Percentiles rank a stretch among this genome's conserved stretches.
phyloP scores from a whole-genome alignment of 2,888 invertebrate genomes.

The Ramazzottius varieornatus region DNA sequence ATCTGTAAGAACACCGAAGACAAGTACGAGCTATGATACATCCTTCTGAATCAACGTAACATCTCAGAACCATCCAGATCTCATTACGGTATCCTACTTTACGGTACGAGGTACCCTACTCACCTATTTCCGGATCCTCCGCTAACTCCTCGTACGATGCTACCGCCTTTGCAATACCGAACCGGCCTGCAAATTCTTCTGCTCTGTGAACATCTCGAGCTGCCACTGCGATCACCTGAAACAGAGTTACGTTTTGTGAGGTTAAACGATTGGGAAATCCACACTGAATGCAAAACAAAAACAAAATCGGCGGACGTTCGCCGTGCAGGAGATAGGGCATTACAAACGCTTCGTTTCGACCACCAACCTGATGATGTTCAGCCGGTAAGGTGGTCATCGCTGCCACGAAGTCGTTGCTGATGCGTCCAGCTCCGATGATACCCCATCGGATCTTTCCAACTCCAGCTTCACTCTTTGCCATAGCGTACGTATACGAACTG shows the following conservation, averaged over 20 bases:
- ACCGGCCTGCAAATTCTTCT: constrained; percentile 14
- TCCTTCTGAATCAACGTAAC: too few relatives aligned
- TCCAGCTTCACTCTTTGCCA: too few relatives aligned
- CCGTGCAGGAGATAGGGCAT: too few relatives aligned
- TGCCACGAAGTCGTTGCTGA: constrained; percentile 14
- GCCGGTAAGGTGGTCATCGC: constrained; percentile 11
- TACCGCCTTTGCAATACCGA: constrained; percentile 13
- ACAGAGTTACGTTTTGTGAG: too few relatives aligned
- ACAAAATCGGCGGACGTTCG: too few relatives aligned
- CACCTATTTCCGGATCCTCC: constrained; percentile 15
- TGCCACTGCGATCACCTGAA: constrained; percentile 14
- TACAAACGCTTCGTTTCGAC: too few relatives aligned
- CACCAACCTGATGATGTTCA: constrained; percentile 13
- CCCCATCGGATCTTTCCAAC: constrained; percentile 14
- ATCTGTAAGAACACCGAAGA: constrained; percentile 14
- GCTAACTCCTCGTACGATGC: constrained; percentile 17
- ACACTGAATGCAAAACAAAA: too few relatives aligned
- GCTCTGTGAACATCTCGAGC: constrained; percentile 14
- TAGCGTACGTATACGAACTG: too few relatives aligned
- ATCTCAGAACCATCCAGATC: too few relatives aligned
- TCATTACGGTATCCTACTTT: too few relatives aligned
- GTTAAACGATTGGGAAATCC: too few relatives aligned
- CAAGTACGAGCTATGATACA: too few relatives aligned
- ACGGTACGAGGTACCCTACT: not conserved
- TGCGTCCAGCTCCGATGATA: constrained; percentile 15